Evolutionary conservation across 2,888 invertebrate species (phyloP).

Genomic region (Zelleria hepariella): DNA sequence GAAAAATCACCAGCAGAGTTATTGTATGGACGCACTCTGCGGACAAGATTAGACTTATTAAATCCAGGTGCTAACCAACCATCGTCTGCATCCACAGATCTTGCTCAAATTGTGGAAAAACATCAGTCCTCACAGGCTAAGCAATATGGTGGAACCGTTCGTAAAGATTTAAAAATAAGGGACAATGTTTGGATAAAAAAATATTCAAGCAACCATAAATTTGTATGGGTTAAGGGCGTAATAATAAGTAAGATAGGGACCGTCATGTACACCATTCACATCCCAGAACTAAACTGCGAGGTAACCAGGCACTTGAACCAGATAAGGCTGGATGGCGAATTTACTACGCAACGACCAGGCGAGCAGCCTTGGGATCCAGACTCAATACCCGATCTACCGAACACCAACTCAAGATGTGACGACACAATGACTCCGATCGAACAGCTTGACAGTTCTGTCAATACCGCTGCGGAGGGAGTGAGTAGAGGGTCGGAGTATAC

Average conservation of each 20-base stretch:
- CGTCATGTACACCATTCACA: too few relatives aligned
- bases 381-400: too few relatives aligned
- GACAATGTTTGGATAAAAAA: not conserved
- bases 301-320: too few relatives aligned
- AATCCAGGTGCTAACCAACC: not conserved
- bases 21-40: not conserved
- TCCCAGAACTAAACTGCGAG: too few relatives aligned
- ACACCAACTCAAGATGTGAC: too few relatives aligned
- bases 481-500: too few relatives aligned
- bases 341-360: too few relatives aligned
- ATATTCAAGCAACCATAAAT: not conserved
- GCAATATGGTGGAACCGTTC: not conserved
- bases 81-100: not conserved
- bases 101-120: not conserved
- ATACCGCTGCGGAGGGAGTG: too few relatives aligned
- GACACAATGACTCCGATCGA: too few relatives aligned
- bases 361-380: too few relatives aligned
- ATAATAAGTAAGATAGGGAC: not conserved
- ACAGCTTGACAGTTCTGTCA: too few relatives aligned
- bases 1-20: not conserved
- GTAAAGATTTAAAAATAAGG: not conserved
- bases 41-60: not conserved
- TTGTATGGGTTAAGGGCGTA: not conserved
- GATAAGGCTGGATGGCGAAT: too few relatives aligned
- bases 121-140: not conserved